These are phyloP conservation scores for Barnardius zonarius DNA, from an alignment of 2,113 vertebrate genomes.

Conservation along the genomic window DNA sequence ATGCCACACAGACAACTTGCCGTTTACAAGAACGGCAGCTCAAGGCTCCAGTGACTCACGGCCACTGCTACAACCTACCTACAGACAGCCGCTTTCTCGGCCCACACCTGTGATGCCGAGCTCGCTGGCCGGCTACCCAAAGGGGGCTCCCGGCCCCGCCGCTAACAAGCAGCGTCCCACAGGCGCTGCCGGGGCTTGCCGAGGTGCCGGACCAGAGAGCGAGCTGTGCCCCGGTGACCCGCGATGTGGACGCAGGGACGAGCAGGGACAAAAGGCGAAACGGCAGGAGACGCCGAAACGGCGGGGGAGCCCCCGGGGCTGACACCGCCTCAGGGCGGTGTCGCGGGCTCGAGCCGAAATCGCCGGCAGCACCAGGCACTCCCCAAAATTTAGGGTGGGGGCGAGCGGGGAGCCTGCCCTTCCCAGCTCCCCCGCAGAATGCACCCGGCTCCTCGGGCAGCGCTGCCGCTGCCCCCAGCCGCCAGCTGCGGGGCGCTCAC, in stretches of 20 bases:
- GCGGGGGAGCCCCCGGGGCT: too few relatives aligned
- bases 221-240: not conserved
- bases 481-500: not conserved
- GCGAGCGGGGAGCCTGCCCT: too few relatives aligned
- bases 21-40: not conserved
- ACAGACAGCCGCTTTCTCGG: accelerated
- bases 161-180: not conserved
- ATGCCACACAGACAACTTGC: not conserved
- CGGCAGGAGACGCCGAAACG: too few relatives aligned
- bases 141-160: not conserved
- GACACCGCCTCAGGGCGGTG: not conserved
- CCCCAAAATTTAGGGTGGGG: accelerated
- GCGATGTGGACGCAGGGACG: too few relatives aligned
- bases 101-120: not conserved
- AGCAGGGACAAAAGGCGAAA: not conserved
- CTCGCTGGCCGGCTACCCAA: not conserved
- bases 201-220: not conserved
- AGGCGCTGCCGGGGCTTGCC: not conserved
- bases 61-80: not conserved
- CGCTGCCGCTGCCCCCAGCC: too few relatives aligned
- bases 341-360: not conserved
- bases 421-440: not conserved
- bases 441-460: not conserved
- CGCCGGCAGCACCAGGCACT: not conserved
- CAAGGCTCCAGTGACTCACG: not conserved